Conservation (phyloP, 2,888 invertebrate species). For the Netelia melanura region DNA sequence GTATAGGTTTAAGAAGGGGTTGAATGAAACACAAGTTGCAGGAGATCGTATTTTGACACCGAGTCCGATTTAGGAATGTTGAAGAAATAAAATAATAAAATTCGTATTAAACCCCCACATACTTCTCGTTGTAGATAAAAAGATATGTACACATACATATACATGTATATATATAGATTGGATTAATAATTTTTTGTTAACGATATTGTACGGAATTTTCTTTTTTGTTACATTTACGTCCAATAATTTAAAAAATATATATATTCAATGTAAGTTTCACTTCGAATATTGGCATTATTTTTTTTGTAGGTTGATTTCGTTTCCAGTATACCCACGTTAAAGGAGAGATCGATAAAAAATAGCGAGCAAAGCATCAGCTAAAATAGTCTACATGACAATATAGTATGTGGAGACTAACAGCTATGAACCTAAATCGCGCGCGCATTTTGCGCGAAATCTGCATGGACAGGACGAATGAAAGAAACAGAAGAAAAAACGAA, state of each 20-base stretch:
- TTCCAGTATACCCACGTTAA: constrained; percentile 54
- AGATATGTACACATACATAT: constrained; percentile 1
- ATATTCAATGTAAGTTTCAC: not conserved
- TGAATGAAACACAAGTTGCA: constrained; percentile 77
- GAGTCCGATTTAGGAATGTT: constrained; percentile 38
- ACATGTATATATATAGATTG: not conserved
- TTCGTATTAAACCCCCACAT: constrained; percentile 35
- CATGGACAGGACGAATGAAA: constrained; percentile 49
- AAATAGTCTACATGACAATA: constrained; percentile 64
- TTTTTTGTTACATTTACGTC: constrained; percentile 13
- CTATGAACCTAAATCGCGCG: constrained; percentile 66
- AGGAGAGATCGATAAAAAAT: constrained; percentile 65
- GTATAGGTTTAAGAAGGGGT: constrained; percentile 65
- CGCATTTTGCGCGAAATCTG: constrained; percentile 62
- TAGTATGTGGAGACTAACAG: constrained; percentile 66
- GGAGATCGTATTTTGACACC: constrained; percentile 73
- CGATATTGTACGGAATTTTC: constrained; percentile 30
- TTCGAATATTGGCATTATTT: constrained; percentile 13
- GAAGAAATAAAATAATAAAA: constrained; percentile 14
- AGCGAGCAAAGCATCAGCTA: constrained; percentile 72
- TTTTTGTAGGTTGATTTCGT: constrained; percentile 38
- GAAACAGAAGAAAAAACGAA: constrained; percentile 47
- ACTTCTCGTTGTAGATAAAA: constrained; percentile 33
- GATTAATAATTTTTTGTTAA: not conserved
- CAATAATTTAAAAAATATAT: constrained; percentile 15